Conservation (phyloP, 2,113 vertebrate genomes). For the Cryptomyrus ogoouensis region DNA sequence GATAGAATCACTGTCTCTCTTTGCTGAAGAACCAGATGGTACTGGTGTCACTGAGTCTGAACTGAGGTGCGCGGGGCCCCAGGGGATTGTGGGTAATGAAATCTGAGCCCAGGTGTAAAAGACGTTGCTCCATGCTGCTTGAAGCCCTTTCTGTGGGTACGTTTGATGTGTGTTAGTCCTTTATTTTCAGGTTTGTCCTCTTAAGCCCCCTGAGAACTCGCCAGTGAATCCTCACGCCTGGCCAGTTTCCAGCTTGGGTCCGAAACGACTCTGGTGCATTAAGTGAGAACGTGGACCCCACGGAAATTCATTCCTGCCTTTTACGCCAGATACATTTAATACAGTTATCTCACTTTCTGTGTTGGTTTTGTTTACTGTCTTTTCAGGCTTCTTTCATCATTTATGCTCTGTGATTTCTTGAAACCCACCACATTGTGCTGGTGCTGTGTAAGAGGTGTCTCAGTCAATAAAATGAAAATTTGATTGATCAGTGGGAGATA, state of each 20-base stretch:
- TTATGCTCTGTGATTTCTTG: neutral
- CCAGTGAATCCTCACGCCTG: neutral
- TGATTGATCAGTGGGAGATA: neutral
- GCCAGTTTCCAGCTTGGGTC: neutral
- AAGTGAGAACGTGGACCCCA: neutral
- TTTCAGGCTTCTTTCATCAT: neutral
- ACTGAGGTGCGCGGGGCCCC: neutral
- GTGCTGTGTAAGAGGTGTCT: neutral
- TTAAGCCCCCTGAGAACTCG: neutral
- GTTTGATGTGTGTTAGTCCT: neutral
- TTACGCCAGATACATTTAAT: neutral
- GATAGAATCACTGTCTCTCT: conserved; percentile 27
- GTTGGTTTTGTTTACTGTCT: neutral
- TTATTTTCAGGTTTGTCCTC: neutral
- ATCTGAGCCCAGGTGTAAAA: neutral
- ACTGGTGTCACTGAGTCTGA: neutral
- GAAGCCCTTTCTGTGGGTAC: neutral
- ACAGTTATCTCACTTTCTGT: neutral
- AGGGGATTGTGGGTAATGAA: conserved; percentile 9
- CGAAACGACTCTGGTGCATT: neutral
- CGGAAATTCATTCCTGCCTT: neutral
- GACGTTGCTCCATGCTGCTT: neutral
- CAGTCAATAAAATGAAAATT: neutral
- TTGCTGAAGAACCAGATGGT: conserved; percentile 25
- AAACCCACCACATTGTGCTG: neutral